These are phyloP conservation scores for Ariopsis seemanni DNA, from an alignment of 2,113 vertebrate genomes.

Conservation along the genomic window DNA sequence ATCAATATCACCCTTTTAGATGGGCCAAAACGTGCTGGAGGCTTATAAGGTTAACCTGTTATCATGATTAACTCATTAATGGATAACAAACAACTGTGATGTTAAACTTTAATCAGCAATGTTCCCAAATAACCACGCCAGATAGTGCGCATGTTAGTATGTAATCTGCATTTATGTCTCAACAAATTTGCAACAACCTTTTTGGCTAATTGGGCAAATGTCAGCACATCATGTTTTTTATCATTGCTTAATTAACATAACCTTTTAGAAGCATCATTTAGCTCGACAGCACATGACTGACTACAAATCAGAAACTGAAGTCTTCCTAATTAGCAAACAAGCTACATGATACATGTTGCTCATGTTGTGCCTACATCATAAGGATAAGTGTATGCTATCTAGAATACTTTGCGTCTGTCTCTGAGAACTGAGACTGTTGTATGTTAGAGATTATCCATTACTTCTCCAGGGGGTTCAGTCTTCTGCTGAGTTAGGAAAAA, in stretches of 20 bases:
- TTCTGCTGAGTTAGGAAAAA: background rate
- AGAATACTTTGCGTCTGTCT: background rate
- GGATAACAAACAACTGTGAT: background rate
- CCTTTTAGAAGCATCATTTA: background rate
- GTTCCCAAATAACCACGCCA: background rate
- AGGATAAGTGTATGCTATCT: background rate
- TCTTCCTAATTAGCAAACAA: background rate
- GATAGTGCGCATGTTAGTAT: background rate
- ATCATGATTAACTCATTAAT: background rate
- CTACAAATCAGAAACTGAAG: background rate
- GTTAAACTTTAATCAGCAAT: background rate
- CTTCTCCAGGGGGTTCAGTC: slow-evolving; percentile 14
- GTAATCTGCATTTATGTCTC: background rate
- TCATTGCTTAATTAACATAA: background rate
- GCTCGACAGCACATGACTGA: background rate
- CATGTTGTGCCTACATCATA: background rate
- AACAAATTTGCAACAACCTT: background rate
- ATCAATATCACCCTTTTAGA: slow-evolving; percentile 42
- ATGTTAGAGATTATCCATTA: slow-evolving; percentile 34
- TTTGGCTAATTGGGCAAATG: background rate
- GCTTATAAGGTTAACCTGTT: background rate
- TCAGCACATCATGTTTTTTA: background rate
- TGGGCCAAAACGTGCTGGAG: slow-evolving; percentile 1
- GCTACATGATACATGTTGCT: background rate
- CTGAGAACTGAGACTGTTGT: background rate